These are phyloP conservation scores for Samia ricini DNA, from an alignment of 1,140 invertebrate species.

Conservation along the genomic window DNA sequence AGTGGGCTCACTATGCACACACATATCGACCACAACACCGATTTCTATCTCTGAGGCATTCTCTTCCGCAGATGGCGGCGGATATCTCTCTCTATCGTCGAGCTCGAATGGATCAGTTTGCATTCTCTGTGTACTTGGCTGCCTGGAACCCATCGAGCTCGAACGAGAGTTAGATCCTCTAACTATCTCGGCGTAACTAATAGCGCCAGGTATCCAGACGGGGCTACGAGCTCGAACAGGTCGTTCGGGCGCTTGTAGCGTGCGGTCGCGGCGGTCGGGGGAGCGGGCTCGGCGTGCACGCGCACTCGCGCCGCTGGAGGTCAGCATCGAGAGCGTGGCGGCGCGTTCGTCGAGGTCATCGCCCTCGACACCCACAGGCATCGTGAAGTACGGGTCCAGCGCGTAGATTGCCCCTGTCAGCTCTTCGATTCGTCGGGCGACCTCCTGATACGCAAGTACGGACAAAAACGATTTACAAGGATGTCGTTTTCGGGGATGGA, in stretches of 20 bases:
- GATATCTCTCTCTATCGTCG: constrained; percentile 2
- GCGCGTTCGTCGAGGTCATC: constrained; percentile 40
- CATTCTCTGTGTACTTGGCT: constrained; percentile 10
- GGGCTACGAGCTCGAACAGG: constrained; percentile 78
- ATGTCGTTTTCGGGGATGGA: constrained; percentile 42
- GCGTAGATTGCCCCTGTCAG: constrained; percentile 83
- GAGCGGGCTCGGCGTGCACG: constrained; percentile 46
- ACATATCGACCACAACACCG: constrained; percentile 24
- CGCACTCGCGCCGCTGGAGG: constrained; percentile 49
- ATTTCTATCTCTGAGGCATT: constrained; percentile 4
- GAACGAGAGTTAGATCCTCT: constrained; percentile 77
- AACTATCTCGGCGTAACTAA: constrained; percentile 85
- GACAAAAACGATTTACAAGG: constrained; percentile 68
- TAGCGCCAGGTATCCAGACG: constrained; percentile 79
- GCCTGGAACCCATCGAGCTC: constrained; percentile 41
- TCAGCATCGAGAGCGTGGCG: constrained; percentile 57
- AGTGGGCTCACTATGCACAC: constrained; percentile 24
- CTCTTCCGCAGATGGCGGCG: constrained; percentile 11
- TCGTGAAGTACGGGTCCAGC: constrained; percentile 85
- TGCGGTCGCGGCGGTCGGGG: constrained; percentile 39
- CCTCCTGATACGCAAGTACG: constrained; percentile 85
- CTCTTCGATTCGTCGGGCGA: constrained; percentile 82
- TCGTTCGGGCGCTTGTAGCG: constrained; percentile 47
- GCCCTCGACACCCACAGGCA: constrained; percentile 25
- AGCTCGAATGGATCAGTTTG: constrained; percentile 1